Percentiles rank a stretch among this genome's conserved stretches.
phyloP scores from a whole-genome alignment of 2,888 invertebrate species.

The Thecophora atra region DNA sequence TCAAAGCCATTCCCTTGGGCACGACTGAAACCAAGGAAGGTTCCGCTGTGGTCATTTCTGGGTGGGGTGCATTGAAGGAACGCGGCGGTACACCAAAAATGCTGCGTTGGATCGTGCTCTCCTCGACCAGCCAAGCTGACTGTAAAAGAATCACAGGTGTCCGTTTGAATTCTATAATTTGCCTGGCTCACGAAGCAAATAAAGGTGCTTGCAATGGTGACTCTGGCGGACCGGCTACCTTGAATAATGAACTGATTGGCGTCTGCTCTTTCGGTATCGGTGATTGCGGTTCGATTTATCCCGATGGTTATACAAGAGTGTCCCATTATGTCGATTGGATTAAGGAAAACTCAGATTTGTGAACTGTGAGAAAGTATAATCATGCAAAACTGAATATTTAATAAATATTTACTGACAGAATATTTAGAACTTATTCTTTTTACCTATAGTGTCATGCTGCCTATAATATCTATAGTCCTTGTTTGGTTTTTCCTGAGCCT shows the following conservation, averaged over 20 bases:
- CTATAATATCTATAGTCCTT: too few species aligned
- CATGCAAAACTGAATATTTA: too few species aligned
- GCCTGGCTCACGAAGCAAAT: slow-evolving; percentile 51
- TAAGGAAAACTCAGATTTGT: slow-evolving; percentile 10
- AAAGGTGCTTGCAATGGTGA: slow-evolving; percentile 59
- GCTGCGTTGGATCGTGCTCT: slow-evolving; percentile 55
- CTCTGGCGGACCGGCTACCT: slow-evolving; percentile 58
- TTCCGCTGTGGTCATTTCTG: slow-evolving; percentile 52
- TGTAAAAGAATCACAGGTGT: slow-evolving; percentile 46
- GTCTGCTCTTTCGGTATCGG: slow-evolving; percentile 54
- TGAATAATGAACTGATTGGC: slow-evolving; percentile 54
- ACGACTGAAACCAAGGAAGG: slow-evolving; percentile 47
- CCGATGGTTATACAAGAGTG: slow-evolving; percentile 62
- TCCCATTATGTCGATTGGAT: slow-evolving; percentile 55
- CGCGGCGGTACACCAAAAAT: slow-evolving; percentile 51
- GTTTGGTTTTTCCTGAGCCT: too few species aligned
- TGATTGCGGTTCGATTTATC: slow-evolving; percentile 52
- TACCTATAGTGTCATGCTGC: too few species aligned
- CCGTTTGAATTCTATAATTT: slow-evolving; percentile 50
- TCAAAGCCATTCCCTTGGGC: slow-evolving; percentile 54
- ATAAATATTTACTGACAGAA: too few species aligned
- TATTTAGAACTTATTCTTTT: too few species aligned
- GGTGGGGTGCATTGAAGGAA: slow-evolving; percentile 55
- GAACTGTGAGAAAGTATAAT: too few species aligned
- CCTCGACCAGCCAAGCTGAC: slow-evolving; percentile 42